phyloP scores from a whole-genome alignment of 2,888 invertebrate genomes.

The Scelioninae gen. 1 region DNA sequence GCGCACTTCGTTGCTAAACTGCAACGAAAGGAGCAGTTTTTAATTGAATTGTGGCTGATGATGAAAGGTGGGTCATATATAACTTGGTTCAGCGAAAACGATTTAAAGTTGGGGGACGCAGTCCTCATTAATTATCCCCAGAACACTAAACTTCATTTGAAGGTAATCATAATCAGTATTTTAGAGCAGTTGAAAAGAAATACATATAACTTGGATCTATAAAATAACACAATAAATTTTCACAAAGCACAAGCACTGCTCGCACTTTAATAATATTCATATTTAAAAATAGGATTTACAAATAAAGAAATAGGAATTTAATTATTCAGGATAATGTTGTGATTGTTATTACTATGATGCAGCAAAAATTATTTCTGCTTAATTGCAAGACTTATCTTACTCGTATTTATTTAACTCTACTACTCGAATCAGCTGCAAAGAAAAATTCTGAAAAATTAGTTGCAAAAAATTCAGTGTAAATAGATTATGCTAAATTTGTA shows the following conservation, averaged over 20 bases:
- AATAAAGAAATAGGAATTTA: neutral
- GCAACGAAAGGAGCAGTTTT: constrained; percentile 32
- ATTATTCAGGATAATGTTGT: constrained; percentile 25
- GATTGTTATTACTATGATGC: constrained; percentile 20
- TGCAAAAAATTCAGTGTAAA: too few species aligned
- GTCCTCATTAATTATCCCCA: constrained; percentile 48
- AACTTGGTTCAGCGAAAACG: constrained; percentile 36
- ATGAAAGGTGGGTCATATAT: constrained; percentile 51
- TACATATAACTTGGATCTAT: neutral
- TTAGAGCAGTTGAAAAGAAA: neutral
- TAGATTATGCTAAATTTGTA: too few species aligned
- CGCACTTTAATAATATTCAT: too few species aligned
- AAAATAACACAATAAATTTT: constrained; percentile 1
- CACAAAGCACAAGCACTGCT: too few species aligned
- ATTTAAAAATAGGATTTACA: too few species aligned
- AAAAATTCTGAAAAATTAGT: too few species aligned
- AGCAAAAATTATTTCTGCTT: constrained; percentile 21
- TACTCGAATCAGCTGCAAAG: too few species aligned
- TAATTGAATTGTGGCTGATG: constrained; percentile 58
- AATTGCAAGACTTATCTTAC: neutral
- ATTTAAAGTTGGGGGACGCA: constrained; percentile 17
- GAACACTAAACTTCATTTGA: constrained; percentile 13
- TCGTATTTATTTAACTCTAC: too few species aligned
- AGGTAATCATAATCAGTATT: constrained; percentile 10
- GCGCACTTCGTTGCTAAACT: constrained; percentile 32